Conservation (phyloP, 2,888 invertebrate genomes). For the Cybosia mesomella region DNA sequence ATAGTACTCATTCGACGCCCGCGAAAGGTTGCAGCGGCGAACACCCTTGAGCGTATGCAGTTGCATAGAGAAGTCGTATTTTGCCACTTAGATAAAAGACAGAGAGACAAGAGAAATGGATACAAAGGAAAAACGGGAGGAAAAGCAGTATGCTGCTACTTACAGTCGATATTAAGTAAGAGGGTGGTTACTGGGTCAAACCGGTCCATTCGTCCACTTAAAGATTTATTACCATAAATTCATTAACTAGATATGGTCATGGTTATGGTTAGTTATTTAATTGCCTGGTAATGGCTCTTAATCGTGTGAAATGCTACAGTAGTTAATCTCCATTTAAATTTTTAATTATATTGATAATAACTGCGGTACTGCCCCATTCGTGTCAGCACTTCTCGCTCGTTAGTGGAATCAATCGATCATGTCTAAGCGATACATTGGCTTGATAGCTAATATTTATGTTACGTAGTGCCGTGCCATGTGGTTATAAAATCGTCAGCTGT, state of each 20-base stretch:
- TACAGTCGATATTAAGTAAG: not conserved
- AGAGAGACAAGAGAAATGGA: too few relatives aligned
- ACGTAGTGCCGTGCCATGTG: not conserved
- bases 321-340: slow-evolving; percentile 3
- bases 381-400: not conserved
- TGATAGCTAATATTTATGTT: slow-evolving; percentile 8
- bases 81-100: too few relatives aligned
- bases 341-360: not conserved
- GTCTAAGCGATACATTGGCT: not conserved
- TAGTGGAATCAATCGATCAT: not conserved
- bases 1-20: too few relatives aligned
- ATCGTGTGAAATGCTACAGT: not conserved
- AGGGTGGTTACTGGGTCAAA: not conserved
- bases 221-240: not conserved
- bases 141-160: not conserved
- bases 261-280: not conserved
- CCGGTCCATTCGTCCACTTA: not conserved
- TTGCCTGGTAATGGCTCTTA: not conserved
- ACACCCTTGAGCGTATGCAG: too few relatives aligned
- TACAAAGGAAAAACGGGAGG: not conserved
- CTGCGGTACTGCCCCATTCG: not conserved
- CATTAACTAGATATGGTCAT: not conserved
- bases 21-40: too few relatives aligned
- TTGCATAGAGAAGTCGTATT: too few relatives aligned
- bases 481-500: not conserved